These are phyloP conservation scores for Blera fallax DNA, from an alignment of 2,888 invertebrate genomes.

Conservation along the genomic window DNA sequence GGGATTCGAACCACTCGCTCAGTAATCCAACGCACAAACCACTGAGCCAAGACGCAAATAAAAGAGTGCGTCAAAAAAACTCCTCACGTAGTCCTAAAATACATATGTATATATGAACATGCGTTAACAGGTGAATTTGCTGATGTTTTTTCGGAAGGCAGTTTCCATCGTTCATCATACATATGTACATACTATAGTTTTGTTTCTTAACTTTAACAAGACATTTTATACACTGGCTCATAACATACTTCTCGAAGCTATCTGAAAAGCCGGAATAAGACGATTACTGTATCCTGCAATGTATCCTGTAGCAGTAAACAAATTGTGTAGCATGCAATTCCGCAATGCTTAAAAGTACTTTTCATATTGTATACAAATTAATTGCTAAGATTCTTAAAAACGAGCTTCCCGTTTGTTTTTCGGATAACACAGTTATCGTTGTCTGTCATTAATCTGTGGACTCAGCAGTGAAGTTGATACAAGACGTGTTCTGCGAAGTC, in stretches of 20 bases:
- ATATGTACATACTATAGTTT: too few relatives aligned
- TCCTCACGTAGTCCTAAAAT: too few relatives aligned
- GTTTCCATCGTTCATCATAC: too few relatives aligned
- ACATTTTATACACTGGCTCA: neutral
- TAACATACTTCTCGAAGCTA: neutral
- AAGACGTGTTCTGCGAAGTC: neutral
- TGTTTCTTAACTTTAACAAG: neutral
- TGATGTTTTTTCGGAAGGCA: too few relatives aligned
- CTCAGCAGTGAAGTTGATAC: neutral
- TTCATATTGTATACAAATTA: conserved; percentile 5
- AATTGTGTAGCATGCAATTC: neutral
- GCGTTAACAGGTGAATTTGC: too few relatives aligned
- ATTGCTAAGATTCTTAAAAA: neutral
- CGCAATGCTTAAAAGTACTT: conserved; percentile 10
- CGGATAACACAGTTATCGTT: neutral
- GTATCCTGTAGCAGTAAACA: neutral
- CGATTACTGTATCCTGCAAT: neutral
- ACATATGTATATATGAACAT: too few relatives aligned
- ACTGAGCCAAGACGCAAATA: too few relatives aligned
- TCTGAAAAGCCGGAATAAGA: neutral
- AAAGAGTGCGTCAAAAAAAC: too few relatives aligned
- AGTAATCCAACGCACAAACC: too few relatives aligned
- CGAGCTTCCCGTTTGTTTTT: neutral
- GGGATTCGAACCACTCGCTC: too few relatives aligned
- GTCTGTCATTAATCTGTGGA: neutral